Conservation (phyloP, 2,888 invertebrate genomes). For the Diloba caeruleocephala region DNA sequence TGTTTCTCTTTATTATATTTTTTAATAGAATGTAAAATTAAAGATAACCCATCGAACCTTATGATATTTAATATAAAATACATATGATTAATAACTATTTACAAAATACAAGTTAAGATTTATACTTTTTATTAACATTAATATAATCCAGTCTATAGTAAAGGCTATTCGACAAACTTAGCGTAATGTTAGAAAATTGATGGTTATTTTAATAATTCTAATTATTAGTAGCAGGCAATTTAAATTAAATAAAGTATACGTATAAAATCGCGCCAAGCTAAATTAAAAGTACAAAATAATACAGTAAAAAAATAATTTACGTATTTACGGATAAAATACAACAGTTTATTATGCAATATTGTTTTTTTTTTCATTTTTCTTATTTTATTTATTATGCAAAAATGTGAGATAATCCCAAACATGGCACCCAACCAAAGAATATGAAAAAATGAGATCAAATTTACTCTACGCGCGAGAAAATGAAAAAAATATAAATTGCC, state of each 20-base stretch:
- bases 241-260: slow-evolving; percentile 56
- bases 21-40: slow-evolving; percentile 87
- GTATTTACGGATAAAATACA: slow-evolving; percentile 57
- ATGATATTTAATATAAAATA: slow-evolving; percentile 88
- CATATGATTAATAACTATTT: slow-evolving; percentile 89
- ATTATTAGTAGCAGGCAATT: slow-evolving; percentile 84
- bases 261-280: slow-evolving; percentile 57
- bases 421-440: slow-evolving; percentile 81
- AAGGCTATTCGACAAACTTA: slow-evolving; percentile 89
- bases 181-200: slow-evolving; percentile 83
- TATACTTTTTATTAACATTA: slow-evolving; percentile 84
- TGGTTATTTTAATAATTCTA: slow-evolving; percentile 58
- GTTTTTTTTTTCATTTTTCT: slow-evolving; percentile 51
- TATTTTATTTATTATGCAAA: slow-evolving; percentile 75
- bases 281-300: slow-evolving; percentile 39
- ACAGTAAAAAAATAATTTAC: slow-evolving; percentile 55
- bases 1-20: slow-evolving; percentile 74
- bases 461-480: slow-evolving; percentile 61
- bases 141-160: slow-evolving; percentile 89
- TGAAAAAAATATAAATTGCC: slow-evolving; percentile 77
- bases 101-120: slow-evolving; percentile 88
- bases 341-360: slow-evolving; percentile 79
- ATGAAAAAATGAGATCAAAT: slow-evolving; percentile 85
- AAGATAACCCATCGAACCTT: slow-evolving; percentile 88
- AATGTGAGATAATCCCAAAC: slow-evolving; percentile 65